Percentiles rank a stretch among this genome's conserved stretches.
Evolutionary conservation across 2,888 invertebrate species (phyloP).

Genomic region (Malacosoma neustria): DNA sequence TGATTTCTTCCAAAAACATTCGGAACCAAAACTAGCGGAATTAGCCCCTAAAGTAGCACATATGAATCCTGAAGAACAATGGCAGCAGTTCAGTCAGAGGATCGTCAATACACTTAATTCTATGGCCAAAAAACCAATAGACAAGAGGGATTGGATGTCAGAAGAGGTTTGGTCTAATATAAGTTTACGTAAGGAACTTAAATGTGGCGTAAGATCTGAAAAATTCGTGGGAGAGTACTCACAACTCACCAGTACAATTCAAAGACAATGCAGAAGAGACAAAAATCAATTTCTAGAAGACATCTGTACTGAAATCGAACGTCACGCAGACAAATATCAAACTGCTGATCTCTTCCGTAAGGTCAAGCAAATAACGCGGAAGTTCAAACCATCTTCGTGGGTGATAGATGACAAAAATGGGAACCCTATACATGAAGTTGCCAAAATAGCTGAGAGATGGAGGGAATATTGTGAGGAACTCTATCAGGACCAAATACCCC

Average conservation of each 20-base stretch:
- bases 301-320: neutral
- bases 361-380: neutral
- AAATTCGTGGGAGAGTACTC: too few relatives aligned
- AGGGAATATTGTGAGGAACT: too few relatives aligned
- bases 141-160: neutral
- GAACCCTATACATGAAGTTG: neutral
- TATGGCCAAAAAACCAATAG: neutral
- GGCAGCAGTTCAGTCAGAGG: neutral
- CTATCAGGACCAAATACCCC: too few relatives aligned
- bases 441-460: neutral
- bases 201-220: too few relatives aligned
- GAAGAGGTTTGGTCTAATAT: neutral
- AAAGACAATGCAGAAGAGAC: neutral
- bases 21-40: neutral
- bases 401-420: neutral
- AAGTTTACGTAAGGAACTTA: neutral
- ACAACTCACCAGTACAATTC: neutral
- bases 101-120: neutral
- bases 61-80: neutral
- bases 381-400: neutral
- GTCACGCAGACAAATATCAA: neutral
- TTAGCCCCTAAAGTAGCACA: neutral
- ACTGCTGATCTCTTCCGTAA: neutral
- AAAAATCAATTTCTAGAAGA: neutral
- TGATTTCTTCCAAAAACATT: neutral